A percentile compares a stretch with the other conserved stretches of the same genome.
Evolutionary conservation across 2,797 vertebrate species (phyloP).

Genomic region (Hippocampus kuda): DNA sequence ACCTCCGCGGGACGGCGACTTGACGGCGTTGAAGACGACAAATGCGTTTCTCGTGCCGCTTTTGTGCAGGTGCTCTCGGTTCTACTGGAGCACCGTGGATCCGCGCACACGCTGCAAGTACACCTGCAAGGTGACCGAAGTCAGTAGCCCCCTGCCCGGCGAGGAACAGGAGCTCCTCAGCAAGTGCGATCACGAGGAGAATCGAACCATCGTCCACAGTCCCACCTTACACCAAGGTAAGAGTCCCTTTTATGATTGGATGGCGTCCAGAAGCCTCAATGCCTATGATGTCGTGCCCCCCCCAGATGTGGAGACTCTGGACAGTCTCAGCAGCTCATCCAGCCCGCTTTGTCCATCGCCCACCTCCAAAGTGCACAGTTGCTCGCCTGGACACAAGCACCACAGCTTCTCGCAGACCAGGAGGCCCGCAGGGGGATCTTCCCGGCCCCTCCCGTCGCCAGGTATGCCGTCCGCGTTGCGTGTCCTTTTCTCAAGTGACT

Average conservation of each 20-base stretch:
- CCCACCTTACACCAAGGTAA: constrained; percentile 64
- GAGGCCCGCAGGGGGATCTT: constrained; percentile 77
- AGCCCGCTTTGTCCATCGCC: constrained; percentile 51
- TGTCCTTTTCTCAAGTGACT: background rate
- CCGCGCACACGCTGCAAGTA: constrained; percentile 81
- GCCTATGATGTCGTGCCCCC: background rate
- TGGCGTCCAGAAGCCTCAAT: background rate
- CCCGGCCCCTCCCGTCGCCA: constrained; percentile 80
- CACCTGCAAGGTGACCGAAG: constrained; percentile 80
- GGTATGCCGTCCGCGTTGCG: constrained; percentile 47
- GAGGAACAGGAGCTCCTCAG: constrained; percentile 54
- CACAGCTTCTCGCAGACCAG: constrained; percentile 73
- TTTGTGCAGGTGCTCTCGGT: constrained; percentile 74
- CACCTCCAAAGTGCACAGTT: constrained; percentile 63
- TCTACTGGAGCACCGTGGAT: constrained; percentile 89
- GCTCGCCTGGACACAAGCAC: constrained; percentile 67
- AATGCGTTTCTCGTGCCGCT: background rate
- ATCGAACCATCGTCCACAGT: constrained; percentile 84
- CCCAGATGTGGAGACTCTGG: constrained; percentile 29
- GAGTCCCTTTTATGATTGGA: background rate
- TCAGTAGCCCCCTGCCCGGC: constrained; percentile 68
- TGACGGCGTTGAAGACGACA: background rate
- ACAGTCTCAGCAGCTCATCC: constrained; percentile 37
- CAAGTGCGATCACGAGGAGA: constrained; percentile 68
- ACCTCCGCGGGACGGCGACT: background rate